Evolutionary conservation across 2,113 vertebrate genomes (phyloP).

Genomic region (Onychorhynchus coronatus): DNA sequence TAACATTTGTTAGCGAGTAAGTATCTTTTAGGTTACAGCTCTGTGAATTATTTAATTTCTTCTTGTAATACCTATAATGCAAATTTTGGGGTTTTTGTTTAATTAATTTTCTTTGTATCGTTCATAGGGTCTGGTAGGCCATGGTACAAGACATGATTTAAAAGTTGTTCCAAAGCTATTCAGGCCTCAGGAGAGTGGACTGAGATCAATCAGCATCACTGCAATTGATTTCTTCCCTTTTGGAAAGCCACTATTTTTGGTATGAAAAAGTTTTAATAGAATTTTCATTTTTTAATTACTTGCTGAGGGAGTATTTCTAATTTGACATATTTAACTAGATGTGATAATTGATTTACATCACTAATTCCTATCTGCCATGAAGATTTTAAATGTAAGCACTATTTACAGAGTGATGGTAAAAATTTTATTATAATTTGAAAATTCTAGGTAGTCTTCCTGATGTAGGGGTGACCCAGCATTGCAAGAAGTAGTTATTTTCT

Average conservation of each 20-base stretch:
- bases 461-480: not conserved
- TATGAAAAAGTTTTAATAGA: constrained; percentile 58
- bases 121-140: constrained; percentile 82
- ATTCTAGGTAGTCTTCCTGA: not conserved
- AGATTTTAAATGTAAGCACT: not conserved
- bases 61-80: not conserved
- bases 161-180: constrained; percentile 83
- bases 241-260: constrained; percentile 85
- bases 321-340: not conserved
- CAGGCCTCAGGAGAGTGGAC: constrained; percentile 70
- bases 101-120: not conserved
- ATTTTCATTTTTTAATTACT: not conserved
- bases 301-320: not conserved
- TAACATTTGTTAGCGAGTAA: not conserved
- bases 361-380: not conserved
- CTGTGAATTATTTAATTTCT: not conserved
- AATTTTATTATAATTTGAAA: not conserved
- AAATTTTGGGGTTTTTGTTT: not conserved
- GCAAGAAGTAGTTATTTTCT: not conserved
- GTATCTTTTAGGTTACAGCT: not conserved
- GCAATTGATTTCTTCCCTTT: constrained; percentile 88
- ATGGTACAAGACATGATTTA: constrained; percentile 83
- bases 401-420: not conserved
- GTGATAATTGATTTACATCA: not conserved
- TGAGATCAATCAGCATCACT: constrained; percentile 77